These are phyloP conservation scores for Plagiodera versicolora DNA, from an alignment of 2,888 invertebrate species.

Conservation along the genomic window DNA sequence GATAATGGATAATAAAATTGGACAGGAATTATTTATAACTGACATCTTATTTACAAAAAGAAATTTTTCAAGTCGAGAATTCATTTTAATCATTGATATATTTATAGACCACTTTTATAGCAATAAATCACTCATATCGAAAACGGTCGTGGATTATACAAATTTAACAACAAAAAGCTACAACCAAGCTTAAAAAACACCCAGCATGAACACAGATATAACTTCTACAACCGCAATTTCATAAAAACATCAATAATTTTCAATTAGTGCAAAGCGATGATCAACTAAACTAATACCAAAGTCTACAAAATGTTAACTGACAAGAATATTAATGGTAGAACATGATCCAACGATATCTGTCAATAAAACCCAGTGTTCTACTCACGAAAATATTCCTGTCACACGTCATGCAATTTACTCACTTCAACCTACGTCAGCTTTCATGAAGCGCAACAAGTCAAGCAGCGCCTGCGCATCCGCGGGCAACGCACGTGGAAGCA, in stretches of 20 bases:
- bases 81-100: too few species aligned
- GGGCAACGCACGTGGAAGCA: not conserved
- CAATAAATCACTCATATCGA: not conserved
- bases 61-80: too few species aligned
- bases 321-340: too few species aligned
- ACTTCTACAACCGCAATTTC: too few species aligned
- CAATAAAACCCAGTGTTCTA: too few species aligned
- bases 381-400: too few species aligned
- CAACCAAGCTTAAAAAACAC: slow-evolving; percentile 35
- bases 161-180: slow-evolving; percentile 29
- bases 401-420: too few species aligned
- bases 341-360: too few species aligned
- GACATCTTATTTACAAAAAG: not conserved
- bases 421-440: not conserved
- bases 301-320: too few species aligned
- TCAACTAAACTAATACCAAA: not conserved
- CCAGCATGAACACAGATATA: slow-evolving; percentile 33
- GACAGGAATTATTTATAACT: not conserved
- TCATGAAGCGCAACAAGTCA: not conserved
- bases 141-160: slow-evolving; percentile 34
- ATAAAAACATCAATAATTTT: not conserved
- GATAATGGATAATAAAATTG: not conserved
- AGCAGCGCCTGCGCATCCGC: not conserved
- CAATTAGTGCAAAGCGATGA: not conserved
- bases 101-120: too few species aligned